Percentiles rank a stretch among this genome's conserved stretches.
phyloP scores from a whole-genome alignment of 1,140 invertebrate species.

The Pseudomyrmex cubaensis region DNA sequence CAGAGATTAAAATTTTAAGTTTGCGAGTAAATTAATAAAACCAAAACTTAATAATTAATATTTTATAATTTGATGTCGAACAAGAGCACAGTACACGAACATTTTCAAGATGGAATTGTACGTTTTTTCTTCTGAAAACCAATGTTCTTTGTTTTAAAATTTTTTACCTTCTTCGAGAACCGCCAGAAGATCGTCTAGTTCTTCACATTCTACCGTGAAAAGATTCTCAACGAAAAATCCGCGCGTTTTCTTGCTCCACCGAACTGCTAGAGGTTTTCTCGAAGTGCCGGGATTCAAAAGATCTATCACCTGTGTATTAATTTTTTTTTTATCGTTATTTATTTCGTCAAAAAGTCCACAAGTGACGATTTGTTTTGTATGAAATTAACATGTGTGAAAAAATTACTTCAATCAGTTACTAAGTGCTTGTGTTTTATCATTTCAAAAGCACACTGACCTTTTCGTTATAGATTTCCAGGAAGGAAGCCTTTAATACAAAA shows the following conservation, averaged over 20 bases:
- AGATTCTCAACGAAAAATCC: constrained; percentile 98
- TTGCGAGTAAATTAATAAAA: too few species aligned
- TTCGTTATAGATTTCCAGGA: constrained; percentile 98
- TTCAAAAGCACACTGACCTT: constrained; percentile 87
- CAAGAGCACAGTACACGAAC: neutral
- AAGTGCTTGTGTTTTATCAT: neutral
- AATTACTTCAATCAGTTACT: too few species aligned
- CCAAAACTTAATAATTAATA: too few species aligned
- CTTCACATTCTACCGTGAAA: constrained; percentile 97
- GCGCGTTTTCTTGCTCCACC: constrained; percentile 96
- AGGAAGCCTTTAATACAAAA: constrained; percentile 96
- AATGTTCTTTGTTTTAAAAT: constrained; percentile 7
- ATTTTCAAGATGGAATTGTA: neutral
- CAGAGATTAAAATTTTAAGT: neutral
- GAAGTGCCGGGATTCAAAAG: constrained; percentile 94
- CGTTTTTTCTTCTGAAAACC: neutral
- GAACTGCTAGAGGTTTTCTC: constrained; percentile 92
- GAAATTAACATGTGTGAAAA: too few species aligned
- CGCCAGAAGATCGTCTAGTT: constrained; percentile 96
- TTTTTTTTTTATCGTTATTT: neutral
- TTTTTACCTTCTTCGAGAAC: constrained; percentile 96
- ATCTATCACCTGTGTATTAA: constrained; percentile 92
- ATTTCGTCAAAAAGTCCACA: neutral
- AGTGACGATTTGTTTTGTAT: too few species aligned
- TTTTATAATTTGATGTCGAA: too few species aligned